These are phyloP conservation scores for Hemistola chrysoprasaria DNA, from an alignment of 2,888 invertebrate genomes.

Conservation along the genomic window DNA sequence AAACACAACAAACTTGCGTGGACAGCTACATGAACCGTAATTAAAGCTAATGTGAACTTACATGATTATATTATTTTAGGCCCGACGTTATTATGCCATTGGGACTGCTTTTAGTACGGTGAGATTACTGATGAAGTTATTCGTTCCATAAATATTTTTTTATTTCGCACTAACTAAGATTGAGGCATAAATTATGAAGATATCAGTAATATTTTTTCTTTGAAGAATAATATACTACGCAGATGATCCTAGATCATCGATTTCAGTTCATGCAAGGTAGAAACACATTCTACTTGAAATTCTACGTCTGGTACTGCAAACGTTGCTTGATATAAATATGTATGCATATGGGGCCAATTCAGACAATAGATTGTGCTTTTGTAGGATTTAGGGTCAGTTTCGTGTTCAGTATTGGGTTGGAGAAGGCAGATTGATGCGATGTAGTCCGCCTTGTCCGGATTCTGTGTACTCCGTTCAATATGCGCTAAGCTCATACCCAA, in stretches of 20 bases:
- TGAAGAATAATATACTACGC: too few species aligned
- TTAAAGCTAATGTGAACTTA: constrained; percentile 22
- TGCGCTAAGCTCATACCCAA: constrained; percentile 6
- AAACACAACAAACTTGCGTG: constrained; percentile 21
- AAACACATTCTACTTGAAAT: too few species aligned
- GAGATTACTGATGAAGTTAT: constrained; percentile 20
- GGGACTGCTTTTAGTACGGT: constrained; percentile 13
- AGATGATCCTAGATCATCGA: too few species aligned
- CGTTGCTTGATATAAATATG: constrained; percentile 2
- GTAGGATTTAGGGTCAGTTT: constrained; percentile 26
- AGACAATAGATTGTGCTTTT: constrained; percentile 20
- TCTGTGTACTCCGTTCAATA: constrained; percentile 25
- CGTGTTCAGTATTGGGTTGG: constrained; percentile 34
- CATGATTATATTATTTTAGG: constrained; percentile 21
- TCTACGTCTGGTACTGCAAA: too few species aligned
- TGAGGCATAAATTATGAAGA: constrained; percentile 12
- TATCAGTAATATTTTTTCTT: constrained; percentile 10
- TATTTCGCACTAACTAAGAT: constrained; percentile 17
- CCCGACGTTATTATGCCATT: constrained; percentile 16
- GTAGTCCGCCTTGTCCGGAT: constrained; percentile 29
- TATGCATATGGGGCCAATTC: constrained; percentile 4
- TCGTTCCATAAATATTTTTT: constrained; percentile 21
- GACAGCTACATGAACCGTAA: constrained; percentile 26
- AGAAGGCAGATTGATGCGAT: constrained; percentile 42
- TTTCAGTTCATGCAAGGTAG: too few species aligned